phyloP scores from a whole-genome alignment of 92 coral and sea anemone species.

The Zoanthus sansibaricus region DNA sequence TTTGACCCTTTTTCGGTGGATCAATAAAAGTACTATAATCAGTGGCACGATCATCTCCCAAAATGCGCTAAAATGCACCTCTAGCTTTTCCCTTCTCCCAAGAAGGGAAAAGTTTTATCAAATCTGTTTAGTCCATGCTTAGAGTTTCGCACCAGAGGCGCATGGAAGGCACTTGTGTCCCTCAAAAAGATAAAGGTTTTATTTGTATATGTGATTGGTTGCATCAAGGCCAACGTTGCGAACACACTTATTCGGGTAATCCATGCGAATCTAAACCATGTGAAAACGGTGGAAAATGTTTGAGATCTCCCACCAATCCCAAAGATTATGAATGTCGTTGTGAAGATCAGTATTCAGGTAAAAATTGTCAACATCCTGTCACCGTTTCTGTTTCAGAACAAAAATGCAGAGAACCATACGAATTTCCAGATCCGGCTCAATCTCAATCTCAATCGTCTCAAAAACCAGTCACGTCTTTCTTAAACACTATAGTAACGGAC shows the following conservation, averaged over 20 bases:
- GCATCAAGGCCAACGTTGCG: not conserved
- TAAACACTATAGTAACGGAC: not conserved
- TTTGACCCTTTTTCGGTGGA: too few relatives aligned
- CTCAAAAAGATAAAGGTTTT: not conserved
- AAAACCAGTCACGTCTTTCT: not conserved
- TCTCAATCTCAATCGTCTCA: too few relatives aligned
- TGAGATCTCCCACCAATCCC: not conserved
- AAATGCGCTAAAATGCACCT: too few relatives aligned
- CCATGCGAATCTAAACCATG: constrained; percentile 19
- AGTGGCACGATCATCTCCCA: too few relatives aligned
- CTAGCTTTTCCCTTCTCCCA: too few relatives aligned
- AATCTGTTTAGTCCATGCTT: too few relatives aligned
- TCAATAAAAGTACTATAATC: too few relatives aligned
- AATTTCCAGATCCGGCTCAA: not conserved
- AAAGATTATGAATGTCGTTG: not conserved
- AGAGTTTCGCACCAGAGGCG: too few relatives aligned
- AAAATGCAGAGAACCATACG: not conserved
- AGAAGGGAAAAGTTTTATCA: too few relatives aligned
- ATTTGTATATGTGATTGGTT: not conserved
- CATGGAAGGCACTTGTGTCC: not conserved
- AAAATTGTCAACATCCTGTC: not conserved
- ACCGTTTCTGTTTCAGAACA: not conserved
- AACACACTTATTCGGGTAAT: not conserved
- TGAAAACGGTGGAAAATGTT: constrained; percentile 1
- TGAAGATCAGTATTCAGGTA: not conserved